Conservation (phyloP, 2,888 invertebrate species). For the Ischnura elegans region DNA sequence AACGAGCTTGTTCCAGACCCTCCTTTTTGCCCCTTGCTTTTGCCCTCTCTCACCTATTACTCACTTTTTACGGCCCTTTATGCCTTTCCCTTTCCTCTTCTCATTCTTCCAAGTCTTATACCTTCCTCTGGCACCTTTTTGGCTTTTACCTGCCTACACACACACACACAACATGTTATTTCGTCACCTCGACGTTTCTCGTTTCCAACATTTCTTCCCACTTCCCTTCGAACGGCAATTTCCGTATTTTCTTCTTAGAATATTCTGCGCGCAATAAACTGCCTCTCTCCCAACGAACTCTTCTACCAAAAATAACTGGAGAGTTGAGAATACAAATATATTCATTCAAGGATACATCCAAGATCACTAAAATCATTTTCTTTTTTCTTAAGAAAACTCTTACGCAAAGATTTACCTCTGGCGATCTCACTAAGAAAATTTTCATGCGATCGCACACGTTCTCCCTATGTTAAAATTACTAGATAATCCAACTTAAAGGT, state of each 20-base stretch:
- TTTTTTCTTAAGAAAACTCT: no score
- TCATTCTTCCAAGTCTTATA: not conserved
- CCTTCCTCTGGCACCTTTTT: not conserved
- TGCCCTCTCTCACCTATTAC: conserved; percentile 17
- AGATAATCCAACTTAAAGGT: no score
- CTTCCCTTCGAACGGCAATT: not conserved
- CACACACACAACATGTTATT: not conserved
- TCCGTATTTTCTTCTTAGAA: not conserved
- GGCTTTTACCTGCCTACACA: not conserved
- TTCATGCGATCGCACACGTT: no score
- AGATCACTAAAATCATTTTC: no score
- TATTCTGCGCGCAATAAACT: not conserved
- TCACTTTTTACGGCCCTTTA: conserved; percentile 25
- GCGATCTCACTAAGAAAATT: no score
- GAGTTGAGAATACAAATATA: no score
- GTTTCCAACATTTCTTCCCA: not conserved
- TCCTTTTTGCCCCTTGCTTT: not conserved
- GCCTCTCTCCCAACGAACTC: no score
- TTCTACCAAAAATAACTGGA: no score
- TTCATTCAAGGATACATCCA: no score
- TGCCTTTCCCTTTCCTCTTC: not conserved
- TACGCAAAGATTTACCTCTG: no score
- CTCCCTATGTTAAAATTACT: no score
- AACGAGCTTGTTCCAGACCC: conserved; percentile 44
- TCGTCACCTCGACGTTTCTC: not conserved